Conservation (phyloP, 2,113 vertebrate species). For the Psophia crepitans region DNA sequence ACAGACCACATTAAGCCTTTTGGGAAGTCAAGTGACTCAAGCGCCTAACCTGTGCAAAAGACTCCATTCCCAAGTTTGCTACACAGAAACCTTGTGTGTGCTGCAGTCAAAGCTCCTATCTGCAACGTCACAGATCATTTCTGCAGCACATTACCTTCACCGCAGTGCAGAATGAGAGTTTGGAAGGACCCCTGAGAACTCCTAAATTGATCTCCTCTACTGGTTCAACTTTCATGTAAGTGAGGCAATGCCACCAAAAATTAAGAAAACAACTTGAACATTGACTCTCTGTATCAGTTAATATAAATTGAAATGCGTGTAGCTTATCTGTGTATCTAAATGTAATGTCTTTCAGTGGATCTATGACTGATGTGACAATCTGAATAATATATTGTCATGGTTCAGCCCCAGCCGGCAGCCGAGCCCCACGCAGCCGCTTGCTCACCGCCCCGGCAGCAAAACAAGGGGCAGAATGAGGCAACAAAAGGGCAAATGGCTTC, state of each 20-base stretch:
- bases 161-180: rapidly evolving
- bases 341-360: neutral
- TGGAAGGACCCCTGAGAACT: too few species aligned
- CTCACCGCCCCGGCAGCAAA: too few species aligned
- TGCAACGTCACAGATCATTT: rapidly evolving
- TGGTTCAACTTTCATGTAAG: neutral
- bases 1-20: neutral
- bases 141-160: rapidly evolving
- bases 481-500: too few species aligned
- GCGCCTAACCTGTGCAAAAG: neutral
- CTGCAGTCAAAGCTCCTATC: neutral
- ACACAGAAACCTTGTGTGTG: neutral
- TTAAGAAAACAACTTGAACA: neutral
- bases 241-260: neutral
- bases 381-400: neutral
- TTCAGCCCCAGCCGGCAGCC: too few species aligned
- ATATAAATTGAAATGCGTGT: neutral
- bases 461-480: too few species aligned
- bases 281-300: neutral
- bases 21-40: neutral
- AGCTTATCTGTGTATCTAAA: neutral
- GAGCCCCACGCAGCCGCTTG: too few species aligned
- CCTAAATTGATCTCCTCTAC: neutral
- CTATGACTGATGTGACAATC: neutral
- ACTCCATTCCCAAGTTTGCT: neutral